Evolutionary conservation across 1,140 invertebrate species (phyloP), one percentile per base, ranked within the genome.

Genomic region (Drosophila jambulina): DNA sequence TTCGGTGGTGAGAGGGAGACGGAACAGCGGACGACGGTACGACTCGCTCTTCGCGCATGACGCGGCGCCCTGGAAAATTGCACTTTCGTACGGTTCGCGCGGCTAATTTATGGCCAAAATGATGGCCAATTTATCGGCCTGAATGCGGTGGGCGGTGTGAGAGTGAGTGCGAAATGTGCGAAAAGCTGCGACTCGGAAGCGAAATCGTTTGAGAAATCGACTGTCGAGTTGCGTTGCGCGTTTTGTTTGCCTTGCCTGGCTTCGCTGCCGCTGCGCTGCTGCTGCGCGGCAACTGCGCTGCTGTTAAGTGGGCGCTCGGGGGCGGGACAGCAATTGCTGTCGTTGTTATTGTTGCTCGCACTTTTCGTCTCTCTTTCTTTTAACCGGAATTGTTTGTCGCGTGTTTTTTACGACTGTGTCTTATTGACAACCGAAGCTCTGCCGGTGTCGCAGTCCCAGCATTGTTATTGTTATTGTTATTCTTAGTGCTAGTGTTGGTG

Each of bases 381-480:
- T 51, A 74, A 51, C 70, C 82, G 77, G 81, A 77, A 84, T 84
- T 61, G 77, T 84, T 84, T 75, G 74, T 82, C 78, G 82, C 82
- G 74, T 78, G 78, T 85, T 79, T 72, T 76, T 70, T 42, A 76
- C 68, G 42, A 60, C 45, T 76, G 60, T 53, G 62, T 65, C 77
- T 61, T 81, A 84, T 85, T 85, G 82, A 77, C 77, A 80, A 77
- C 46, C 45, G 40, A 58, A 65, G 60, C 60, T 63, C 43, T 64
- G 75, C 48, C 69, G 49, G 9, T 21, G 57, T 43, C 48, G 45
- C 32, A 38, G 59, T 36, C 62, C 54, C 34, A 67, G 63, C 46
- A 85, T 84, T 83, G 81, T 80, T 84, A 85, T 80, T 82, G 68
- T 86, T 84, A 75, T 76, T 82, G 64, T 65, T 62, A 62, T 62